These are phyloP conservation scores for Alviniconcha strummeri DNA, from an alignment of 2,888 invertebrate genomes.

Conservation along the genomic window DNA sequence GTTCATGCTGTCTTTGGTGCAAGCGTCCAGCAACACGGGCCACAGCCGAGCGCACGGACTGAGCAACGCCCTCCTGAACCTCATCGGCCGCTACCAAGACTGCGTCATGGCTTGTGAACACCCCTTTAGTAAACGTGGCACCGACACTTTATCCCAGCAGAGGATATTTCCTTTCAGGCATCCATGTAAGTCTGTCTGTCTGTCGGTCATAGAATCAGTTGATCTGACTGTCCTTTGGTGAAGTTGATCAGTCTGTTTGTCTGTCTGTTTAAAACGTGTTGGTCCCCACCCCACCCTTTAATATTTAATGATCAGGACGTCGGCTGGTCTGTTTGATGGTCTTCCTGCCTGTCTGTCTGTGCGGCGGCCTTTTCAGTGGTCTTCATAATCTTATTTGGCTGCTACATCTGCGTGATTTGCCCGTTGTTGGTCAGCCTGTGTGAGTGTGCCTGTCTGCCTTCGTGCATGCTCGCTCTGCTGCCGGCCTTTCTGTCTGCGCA, in stretches of 20 bases:
- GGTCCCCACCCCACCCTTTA: neutral
- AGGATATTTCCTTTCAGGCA: neutral
- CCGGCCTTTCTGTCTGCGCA: too few species aligned
- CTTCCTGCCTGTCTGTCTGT: neutral
- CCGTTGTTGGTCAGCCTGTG: too few species aligned
- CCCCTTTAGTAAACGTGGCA: slow-evolving; percentile 59
- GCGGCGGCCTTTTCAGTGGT: neutral
- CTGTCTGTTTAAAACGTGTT: neutral
- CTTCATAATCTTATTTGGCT: too few species aligned
- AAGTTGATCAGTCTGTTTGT: neutral
- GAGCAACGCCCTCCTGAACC: slow-evolving; percentile 48
- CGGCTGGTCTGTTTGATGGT: neutral
- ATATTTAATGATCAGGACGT: neutral
- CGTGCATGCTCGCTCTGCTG: too few species aligned
- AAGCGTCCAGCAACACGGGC: slow-evolving; percentile 46
- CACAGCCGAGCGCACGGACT: slow-evolving; percentile 38
- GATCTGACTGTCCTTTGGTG: neutral
- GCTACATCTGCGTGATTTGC: too few species aligned
- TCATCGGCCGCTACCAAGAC: slow-evolving; percentile 57
- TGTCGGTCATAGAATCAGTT: neutral
- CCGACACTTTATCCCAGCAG: neutral
- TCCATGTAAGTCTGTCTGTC: neutral
- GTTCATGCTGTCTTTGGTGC: slow-evolving; percentile 56
- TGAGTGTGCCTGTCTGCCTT: too few species aligned
- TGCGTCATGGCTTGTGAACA: slow-evolving; percentile 66